phyloP scores from a whole-genome alignment of 1,140 invertebrate genomes.

The Trichoplusia ni region DNA sequence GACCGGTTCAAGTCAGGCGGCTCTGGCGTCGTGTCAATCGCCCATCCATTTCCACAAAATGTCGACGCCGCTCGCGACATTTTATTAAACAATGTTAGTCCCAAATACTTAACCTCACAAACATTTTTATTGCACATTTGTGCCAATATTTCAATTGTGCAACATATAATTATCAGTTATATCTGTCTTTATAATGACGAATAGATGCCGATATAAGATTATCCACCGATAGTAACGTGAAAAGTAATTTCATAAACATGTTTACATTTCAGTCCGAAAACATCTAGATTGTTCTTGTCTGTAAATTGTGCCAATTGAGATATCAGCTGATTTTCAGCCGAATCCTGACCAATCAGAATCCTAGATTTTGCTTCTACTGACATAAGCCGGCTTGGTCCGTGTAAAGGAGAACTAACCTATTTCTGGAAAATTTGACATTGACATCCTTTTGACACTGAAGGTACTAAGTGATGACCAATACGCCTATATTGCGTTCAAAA shows the following conservation, averaged over 20 bases:
- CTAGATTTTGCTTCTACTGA: neutral
- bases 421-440: conserved; percentile 8
- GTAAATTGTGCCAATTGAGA: neutral
- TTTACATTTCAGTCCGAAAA: neutral
- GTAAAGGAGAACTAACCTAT: too few species aligned
- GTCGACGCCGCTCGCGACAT: conserved; percentile 59
- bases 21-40: conserved; percentile 70
- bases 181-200: neutral
- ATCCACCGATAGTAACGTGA: conserved; percentile 7
- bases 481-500: neutral
- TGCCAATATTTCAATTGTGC: neutral
- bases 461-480: neutral
- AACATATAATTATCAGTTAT: neutral
- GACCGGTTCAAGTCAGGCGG: conserved; percentile 54
- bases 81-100: conserved; percentile 26
- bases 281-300: neutral
- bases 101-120: conserved; percentile 21
- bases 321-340: neutral
- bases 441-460: neutral
- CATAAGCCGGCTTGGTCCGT: too few species aligned
- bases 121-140: conserved; percentile 26
- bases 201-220: neutral
- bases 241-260: neutral
- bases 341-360: neutral
- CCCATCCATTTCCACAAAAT: conserved; percentile 73